Conservation (phyloP, 2,797 vertebrate genomes). For the Anomalospiza imberbis region DNA sequence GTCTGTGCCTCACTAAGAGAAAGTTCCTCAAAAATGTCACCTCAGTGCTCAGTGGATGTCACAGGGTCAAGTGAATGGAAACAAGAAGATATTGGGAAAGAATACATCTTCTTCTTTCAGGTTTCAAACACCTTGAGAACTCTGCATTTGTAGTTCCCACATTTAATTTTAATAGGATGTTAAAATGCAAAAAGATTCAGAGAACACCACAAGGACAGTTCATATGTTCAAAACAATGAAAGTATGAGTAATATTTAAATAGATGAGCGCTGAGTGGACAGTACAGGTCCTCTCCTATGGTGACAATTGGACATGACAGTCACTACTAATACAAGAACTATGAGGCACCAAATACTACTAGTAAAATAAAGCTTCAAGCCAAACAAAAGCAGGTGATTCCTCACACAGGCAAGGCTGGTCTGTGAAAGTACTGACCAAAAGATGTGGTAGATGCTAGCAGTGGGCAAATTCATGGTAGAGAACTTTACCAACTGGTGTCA, state of each 20-base stretch:
- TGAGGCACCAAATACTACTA: not conserved
- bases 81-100: not conserved
- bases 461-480: not conserved
- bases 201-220: not conserved
- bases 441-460: not conserved
- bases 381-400: not conserved
- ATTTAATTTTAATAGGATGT: not conserved
- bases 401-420: not conserved
- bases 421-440: not conserved
- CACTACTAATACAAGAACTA: not conserved
- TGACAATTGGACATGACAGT: not conserved
- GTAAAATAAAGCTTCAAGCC: not conserved
- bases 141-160: not conserved
- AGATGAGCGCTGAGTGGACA: not conserved
- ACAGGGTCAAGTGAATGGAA: not conserved
- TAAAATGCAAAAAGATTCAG: not conserved
- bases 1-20: not conserved
- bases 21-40: not conserved
- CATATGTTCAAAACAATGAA: not conserved
- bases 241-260: not conserved
- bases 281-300: not conserved
- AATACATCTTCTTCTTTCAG: not conserved
- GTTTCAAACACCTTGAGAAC: not conserved
- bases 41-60: not conserved
- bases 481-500: not conserved